Evolutionary conservation across 1,140 invertebrate species (phyloP).

Genomic region (Bombus pyrosoma): DNA sequence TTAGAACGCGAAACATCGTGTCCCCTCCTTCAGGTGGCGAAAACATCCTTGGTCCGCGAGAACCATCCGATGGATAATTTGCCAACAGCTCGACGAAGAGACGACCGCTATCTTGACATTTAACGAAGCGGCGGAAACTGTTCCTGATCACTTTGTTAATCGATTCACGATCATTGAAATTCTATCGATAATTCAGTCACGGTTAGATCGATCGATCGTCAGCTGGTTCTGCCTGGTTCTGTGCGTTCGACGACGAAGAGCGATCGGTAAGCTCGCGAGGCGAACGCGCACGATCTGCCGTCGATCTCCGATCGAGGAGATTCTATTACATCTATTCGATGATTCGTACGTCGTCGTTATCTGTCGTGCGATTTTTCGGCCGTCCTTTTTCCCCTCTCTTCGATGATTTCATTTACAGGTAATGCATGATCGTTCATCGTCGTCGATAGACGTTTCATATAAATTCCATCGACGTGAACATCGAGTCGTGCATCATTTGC

Average conservation of each 20-base stretch:
- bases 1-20: background rate
- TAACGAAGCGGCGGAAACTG: slow-evolving; percentile 7
- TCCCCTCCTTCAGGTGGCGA: slow-evolving; percentile 31
- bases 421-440: background rate
- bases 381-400: background rate
- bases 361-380: too few species aligned
- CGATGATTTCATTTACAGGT: background rate
- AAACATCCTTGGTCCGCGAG: slow-evolving; percentile 28
- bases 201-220: slow-evolving; percentile 4
- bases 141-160: background rate
- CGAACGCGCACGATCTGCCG: background rate
- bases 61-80: slow-evolving; percentile 2
- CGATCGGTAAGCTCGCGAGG: background rate
- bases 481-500: background rate
- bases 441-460: background rate
- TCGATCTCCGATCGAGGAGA: slow-evolving; percentile 15
- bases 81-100: background rate
- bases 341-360: background rate
- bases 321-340: slow-evolving; percentile 3
- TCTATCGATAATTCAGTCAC: background rate
- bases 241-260: slow-evolving; percentile 6
- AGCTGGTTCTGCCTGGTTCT: background rate
- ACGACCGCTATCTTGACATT: slow-evolving; percentile 21
- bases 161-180: slow-evolving; percentile 2
- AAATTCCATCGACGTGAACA: background rate